Evolutionary conservation across 2,797 vertebrate genomes (phyloP), one percentile per base, ranked within the genome.

Genomic region (Syngnathus rostellatus): DNA sequence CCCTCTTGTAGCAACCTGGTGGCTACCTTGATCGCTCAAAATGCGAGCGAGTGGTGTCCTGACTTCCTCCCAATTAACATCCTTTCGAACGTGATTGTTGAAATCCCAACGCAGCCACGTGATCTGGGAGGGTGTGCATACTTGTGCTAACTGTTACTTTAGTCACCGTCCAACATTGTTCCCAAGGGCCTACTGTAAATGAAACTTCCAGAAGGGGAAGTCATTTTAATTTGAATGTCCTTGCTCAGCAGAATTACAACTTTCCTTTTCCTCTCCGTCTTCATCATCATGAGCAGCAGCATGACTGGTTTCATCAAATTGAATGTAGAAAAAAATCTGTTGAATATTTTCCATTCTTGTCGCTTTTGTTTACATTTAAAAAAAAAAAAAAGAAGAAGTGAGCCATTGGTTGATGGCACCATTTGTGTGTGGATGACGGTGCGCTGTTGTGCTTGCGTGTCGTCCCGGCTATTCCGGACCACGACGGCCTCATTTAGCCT

Each of bases 161-260:
- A 31, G 31, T 3, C 31, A 25, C 25, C 25, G 48, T 60, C 19
- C 25, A 25, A 53, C 62, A 57, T 64, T 7, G 63, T 76, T 76
- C 66, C 71, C 53, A 60, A 25, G 37, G 55, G 55, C 16, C 16
- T 2, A 72, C 59, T 10, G 37, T 65, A 55, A 66, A 54, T 73
- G 60, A 70, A 76, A 72, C 68, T 71, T 68, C 48, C 6, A 1
- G 37, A 9, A 61, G 25, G 45, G 76, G 68, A 81, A 81, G 62
- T 59, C 50, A 37, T 75, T 77, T 71, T 37, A 14, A 72, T 70
- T 71, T 55, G 40, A 81, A 79, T 77, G 45, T 72, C 64, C 65
- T 75, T 75, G 69, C 69, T 83, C 79, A 83, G 82, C 79, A 77
- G 45, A 59, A 71, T 59, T 70, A 25, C 73, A 75, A 50, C 66